phyloP scores from a whole-genome alignment of 2,113 vertebrate species.

The Megaceryle maxima region DNA sequence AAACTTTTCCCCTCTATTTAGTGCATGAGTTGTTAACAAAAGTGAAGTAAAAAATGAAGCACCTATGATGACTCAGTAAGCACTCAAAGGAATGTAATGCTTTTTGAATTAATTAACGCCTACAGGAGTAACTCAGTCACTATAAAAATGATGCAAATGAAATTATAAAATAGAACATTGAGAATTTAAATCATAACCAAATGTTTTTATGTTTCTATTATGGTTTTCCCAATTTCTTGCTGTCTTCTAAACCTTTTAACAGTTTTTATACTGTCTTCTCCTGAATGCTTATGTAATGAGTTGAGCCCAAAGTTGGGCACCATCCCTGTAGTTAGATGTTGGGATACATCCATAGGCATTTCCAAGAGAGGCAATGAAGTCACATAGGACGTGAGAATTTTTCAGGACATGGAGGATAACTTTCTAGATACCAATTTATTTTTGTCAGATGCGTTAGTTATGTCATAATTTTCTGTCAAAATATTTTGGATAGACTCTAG shows the following conservation, averaged over 20 bases:
- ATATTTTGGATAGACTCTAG: background rate
- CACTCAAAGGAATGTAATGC: background rate
- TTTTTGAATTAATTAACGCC: slow-evolving; percentile 1
- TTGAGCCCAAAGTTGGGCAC: background rate
- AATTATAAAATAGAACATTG: background rate
- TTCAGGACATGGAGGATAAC: background rate
- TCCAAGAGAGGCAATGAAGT: background rate
- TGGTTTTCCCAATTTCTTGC: background rate
- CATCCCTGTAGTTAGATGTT: background rate
- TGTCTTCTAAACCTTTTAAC: background rate
- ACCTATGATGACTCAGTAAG: background rate
- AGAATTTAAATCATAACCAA: background rate
- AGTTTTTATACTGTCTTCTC: background rate
- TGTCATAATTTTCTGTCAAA: background rate
- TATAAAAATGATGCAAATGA: background rate
- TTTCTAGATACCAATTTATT: background rate
- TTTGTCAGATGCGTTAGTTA: background rate
- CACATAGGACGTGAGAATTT: background rate
- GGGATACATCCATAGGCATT: background rate
- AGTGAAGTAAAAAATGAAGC: slow-evolving; percentile 16
- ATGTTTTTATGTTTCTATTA: background rate
- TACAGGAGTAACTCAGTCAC: background rate
- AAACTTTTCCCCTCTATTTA: slow-evolving; percentile 16
- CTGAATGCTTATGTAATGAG: background rate
- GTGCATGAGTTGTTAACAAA: slow-evolving; percentile 41